Conservation (phyloP, 2,113 vertebrate genomes). For the Nyctibius bracteatus region DNA sequence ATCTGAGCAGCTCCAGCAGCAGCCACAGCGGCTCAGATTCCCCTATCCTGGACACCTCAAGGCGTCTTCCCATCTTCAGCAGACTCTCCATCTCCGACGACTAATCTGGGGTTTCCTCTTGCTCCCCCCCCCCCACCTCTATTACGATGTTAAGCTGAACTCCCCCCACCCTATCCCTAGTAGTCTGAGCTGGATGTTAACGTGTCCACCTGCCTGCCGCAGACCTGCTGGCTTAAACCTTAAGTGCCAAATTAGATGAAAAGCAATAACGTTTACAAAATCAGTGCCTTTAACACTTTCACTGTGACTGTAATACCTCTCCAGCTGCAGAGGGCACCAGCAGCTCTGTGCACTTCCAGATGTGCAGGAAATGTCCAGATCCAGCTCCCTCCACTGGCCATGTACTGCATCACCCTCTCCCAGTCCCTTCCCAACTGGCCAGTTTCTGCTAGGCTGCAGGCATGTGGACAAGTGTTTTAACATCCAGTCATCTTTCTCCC, state of each 20-base stretch:
- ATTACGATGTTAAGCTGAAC: conserved; percentile 74
- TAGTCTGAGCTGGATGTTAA: conserved; percentile 61
- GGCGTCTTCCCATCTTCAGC: conserved; percentile 98
- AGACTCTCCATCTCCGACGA: conserved; percentile 98
- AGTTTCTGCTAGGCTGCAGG: conserved; percentile 73
- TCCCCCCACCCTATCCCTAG: neutral
- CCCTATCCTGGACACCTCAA: conserved; percentile 91
- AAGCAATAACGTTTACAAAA: conserved; percentile 85
- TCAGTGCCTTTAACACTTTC: conserved; percentile 82
- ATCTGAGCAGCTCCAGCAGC: conserved; percentile 97
- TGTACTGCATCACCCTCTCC: conserved; percentile 58
- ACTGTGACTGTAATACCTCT: conserved; percentile 87
- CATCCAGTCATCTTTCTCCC: conserved; percentile 30
- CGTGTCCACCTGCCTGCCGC: conserved; percentile 62
- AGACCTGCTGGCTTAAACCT: conserved; percentile 72
- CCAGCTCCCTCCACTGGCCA: conserved; percentile 78
- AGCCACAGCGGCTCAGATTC: conserved; percentile 96
- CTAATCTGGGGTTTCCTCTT: conserved; percentile 74
- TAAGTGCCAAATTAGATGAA: conserved; percentile 82
- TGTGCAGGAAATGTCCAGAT: conserved; percentile 67
- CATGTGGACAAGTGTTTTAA: conserved; percentile 82
- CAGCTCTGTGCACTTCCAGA: conserved; percentile 74
- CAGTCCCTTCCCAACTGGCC: conserved; percentile 60
- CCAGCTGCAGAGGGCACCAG: conserved; percentile 82
- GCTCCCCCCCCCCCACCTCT: neutral